Percentiles rank a stretch among this genome's conserved stretches.
Evolutionary conservation across 2,113 vertebrate species (phyloP).

Genomic region (Danionella cerebrum): DNA sequence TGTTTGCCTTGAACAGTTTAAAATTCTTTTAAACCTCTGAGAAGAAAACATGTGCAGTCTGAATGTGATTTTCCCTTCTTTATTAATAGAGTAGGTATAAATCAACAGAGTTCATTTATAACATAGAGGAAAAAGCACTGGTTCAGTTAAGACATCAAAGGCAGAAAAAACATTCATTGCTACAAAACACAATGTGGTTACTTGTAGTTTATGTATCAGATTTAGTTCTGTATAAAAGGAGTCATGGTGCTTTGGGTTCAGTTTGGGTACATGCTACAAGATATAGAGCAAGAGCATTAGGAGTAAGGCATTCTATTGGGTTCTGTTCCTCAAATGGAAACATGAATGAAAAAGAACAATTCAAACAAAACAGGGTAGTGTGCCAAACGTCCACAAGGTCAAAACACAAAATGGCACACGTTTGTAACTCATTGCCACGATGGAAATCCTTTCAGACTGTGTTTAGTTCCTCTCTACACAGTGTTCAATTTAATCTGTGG

Average conservation of each 20-base stretch:
- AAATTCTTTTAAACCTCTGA: too few species aligned
- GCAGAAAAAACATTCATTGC: conserved; percentile 51
- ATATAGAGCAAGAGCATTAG: conserved; percentile 35
- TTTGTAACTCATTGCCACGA: too few species aligned
- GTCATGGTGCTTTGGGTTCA: conserved; percentile 30
- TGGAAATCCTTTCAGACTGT: too few species aligned
- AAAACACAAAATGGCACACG: conserved; percentile 17
- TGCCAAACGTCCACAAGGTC: not conserved
- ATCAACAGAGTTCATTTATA: conserved; percentile 62
- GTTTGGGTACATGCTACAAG: conserved; percentile 19
- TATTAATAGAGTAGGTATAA: conserved; percentile 73
- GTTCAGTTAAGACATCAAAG: conserved; percentile 45
- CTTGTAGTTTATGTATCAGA: conserved; percentile 48
- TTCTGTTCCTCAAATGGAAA: conserved; percentile 35
- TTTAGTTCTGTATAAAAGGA: conserved; percentile 55
- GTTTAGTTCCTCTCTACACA: too few species aligned
- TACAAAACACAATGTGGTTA: conserved; percentile 59
- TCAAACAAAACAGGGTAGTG: not conserved
- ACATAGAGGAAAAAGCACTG: conserved; percentile 58
- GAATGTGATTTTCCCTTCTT: conserved; percentile 36
- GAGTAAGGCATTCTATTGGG: conserved; percentile 51
- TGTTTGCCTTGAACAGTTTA: too few species aligned
- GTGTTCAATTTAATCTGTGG: too few species aligned
- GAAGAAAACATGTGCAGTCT: not conserved
- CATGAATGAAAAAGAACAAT: not conserved